A percentile compares a stretch with the other conserved stretches of the same genome.
Evolutionary conservation across 2,113 vertebrate genomes (phyloP).

Genomic region (Mastomys natalensis): DNA sequence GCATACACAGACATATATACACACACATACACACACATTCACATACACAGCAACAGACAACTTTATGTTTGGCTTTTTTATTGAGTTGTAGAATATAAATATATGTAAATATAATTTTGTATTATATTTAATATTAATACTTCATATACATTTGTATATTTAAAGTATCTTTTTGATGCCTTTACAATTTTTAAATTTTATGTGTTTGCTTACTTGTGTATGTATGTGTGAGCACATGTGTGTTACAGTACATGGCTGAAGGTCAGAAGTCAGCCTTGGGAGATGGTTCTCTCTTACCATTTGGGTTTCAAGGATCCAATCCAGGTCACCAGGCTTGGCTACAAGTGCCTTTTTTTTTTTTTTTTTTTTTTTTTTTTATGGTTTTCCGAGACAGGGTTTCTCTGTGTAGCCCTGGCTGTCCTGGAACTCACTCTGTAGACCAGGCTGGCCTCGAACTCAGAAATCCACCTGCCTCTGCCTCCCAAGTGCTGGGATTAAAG

Average conservation of each 20-base stretch:
- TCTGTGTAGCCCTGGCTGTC: too few species aligned
- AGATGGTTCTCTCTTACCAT: background rate
- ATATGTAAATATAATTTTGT: too few species aligned
- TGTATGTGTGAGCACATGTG: background rate
- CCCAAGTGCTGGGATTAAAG: too few species aligned
- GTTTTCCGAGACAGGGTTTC: too few species aligned
- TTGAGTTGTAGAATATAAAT: constrained; percentile 1
- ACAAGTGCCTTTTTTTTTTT: too few species aligned
- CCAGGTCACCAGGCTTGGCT: background rate
- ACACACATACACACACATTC: background rate
- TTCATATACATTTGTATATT: background rate
- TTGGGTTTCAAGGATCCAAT: background rate
- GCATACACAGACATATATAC: background rate
- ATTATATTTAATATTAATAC: background rate
- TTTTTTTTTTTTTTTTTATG: too few species aligned
- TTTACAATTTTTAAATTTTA: background rate
- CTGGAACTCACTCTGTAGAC: too few species aligned
- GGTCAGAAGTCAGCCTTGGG: background rate
- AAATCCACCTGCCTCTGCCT: too few species aligned
- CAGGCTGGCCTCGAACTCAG: too few species aligned
- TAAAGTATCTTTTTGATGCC: background rate
- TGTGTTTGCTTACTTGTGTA: background rate
- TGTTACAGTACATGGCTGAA: background rate
- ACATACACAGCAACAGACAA: background rate
- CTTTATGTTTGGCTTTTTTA: background rate